Evolutionary conservation across 2,797 vertebrate genomes (phyloP).

Genomic region (Sebastolobus altivelis): DNA sequence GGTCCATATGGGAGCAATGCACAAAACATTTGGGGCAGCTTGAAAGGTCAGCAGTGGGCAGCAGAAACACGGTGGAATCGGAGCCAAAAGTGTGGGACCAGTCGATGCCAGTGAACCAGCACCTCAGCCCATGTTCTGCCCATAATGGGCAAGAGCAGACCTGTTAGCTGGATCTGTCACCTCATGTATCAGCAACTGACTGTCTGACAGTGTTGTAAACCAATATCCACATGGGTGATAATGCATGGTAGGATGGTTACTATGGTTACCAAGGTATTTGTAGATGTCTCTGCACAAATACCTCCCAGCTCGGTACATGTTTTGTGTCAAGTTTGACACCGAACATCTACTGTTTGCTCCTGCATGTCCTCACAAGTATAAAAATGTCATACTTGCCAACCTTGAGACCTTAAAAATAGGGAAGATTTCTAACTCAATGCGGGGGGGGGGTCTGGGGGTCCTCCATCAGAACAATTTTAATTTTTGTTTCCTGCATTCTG

Average conservation of each 20-base stretch:
- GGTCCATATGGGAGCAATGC: neutral
- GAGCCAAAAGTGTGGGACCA: neutral
- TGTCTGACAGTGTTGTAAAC: neutral
- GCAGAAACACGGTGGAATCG: neutral
- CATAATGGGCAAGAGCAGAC: neutral
- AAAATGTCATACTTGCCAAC: too few relatives aligned
- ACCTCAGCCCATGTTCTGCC: neutral
- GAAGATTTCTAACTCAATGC: too few relatives aligned
- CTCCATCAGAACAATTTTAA: too few relatives aligned
- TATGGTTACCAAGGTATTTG: constrained; percentile 12
- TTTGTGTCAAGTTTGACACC: neutral
- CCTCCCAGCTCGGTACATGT: neutral
- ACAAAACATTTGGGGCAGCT: neutral
- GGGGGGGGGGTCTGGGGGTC: too few relatives aligned
- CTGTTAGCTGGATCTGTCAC: constrained; percentile 5
- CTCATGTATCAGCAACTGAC: neutral
- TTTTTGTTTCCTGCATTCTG: too few relatives aligned
- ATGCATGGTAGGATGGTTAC: neutral
- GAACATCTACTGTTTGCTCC: neutral
- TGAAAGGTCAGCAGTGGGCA: constrained; percentile 5
- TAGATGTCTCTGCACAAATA: constrained; percentile 4
- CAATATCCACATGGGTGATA: neutral
- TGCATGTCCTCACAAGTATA: neutral
- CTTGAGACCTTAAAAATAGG: too few relatives aligned
- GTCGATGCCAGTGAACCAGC: neutral